These are phyloP conservation scores for Pipa parva DNA, from an alignment of 2,113 vertebrate species.

Conservation along the genomic window DNA sequence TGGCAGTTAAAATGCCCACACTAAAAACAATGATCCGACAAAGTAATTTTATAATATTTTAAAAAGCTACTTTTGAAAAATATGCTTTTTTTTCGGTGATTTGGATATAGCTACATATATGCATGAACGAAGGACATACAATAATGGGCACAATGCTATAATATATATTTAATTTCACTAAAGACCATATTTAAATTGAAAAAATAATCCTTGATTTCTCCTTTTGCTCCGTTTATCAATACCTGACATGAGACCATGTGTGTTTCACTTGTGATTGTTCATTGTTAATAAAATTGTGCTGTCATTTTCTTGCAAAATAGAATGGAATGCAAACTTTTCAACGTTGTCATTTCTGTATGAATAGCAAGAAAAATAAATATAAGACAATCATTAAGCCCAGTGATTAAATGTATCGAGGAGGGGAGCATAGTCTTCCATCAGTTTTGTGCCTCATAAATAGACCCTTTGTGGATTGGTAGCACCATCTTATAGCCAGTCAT, in stretches of 20 bases:
- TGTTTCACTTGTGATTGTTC: constrained; percentile 9
- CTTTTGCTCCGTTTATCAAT: neutral
- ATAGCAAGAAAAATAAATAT: constrained; percentile 36
- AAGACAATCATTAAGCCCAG: constrained; percentile 25
- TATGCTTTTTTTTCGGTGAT: neutral
- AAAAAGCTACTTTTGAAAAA: constrained; percentile 1
- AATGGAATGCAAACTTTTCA: constrained; percentile 31
- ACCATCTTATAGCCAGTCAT: constrained; percentile 42
- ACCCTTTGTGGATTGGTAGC: constrained; percentile 21
- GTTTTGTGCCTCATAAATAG: constrained; percentile 7
- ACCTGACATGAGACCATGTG: neutral
- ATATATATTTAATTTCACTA: neutral
- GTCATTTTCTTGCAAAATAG: constrained; percentile 11
- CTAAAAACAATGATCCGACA: neutral
- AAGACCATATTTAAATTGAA: neutral
- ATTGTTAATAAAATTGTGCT: constrained; percentile 16
- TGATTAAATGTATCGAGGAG: constrained; percentile 13
- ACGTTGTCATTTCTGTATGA: constrained; percentile 5
- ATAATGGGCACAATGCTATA: neutral
- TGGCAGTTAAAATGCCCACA: neutral
- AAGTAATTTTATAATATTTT: neutral
- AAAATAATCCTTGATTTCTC: neutral
- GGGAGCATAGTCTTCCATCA: neutral
- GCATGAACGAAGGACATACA: neutral
- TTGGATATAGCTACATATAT: neutral